Evolutionary conservation across 2,888 invertebrate species (phyloP), one percentile per base, ranked within the genome.

Genomic region (Agapostemon virescens): DNA sequence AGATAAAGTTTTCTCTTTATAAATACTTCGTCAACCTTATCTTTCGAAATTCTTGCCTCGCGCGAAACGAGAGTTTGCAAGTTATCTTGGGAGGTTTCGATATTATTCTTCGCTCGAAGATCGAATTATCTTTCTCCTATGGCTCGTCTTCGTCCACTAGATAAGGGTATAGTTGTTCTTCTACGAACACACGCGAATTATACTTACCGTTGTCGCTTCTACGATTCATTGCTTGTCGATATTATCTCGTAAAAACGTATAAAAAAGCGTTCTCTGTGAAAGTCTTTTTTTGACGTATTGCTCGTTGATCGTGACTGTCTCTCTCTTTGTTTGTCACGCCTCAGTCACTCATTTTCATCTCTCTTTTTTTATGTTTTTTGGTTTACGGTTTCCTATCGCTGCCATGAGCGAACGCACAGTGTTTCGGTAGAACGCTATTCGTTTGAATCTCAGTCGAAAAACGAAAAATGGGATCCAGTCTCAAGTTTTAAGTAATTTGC

Each of bases 1-100:
- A 79, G 81, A 80, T 80, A 80, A 80, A 80, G 80, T 74, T 80
- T 58, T 26, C 64, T 69, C 69, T 80, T 80, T 80, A 80, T 80
- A 80, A 80, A 80, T 80, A 80, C 58, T 69, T 45, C 66, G 58
- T 80, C n/a, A 80, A 80, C 81, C 69, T 80, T 80, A 80, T 80
- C 80, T 74, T 15, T 71, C n/a, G 9, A n/a, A 13, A 40, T 11
- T 33, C 17, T 68, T 7, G 42, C 30, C 13, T 15, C 7, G 42
- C 20, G 42, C 52, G 17, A 33, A 33, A 45, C 71, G 63, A 23
- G 63, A 23, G 23, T 1, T 61, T 40, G 61, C 49, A 49, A 61
- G 58, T 74, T 61, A 67, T 61, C 70, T 52, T 38, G 17, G 33
- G 68, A 79, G 58, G 74, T 69, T 67, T 74, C 74, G 58, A 69